These are phyloP conservation scores for Polypedilum vanderplanki DNA, from an alignment of 1,140 invertebrate genomes.

Conservation along the genomic window DNA sequence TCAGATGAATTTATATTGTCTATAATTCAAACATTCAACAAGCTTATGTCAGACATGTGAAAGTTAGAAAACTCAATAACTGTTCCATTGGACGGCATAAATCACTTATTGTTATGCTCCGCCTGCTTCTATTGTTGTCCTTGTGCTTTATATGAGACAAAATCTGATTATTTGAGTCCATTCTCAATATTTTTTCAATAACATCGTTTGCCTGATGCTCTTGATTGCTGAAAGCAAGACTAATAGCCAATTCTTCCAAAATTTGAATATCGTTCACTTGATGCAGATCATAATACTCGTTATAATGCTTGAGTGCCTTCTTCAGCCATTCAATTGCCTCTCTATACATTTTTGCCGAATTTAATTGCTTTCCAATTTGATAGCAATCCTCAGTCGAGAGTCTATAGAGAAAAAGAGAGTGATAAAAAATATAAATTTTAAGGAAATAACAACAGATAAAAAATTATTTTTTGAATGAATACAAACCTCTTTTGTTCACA, in stretches of 20 bases:
- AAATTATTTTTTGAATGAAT: background rate
- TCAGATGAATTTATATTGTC: background rate
- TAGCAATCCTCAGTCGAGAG: constrained; percentile 15
- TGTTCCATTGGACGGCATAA: background rate
- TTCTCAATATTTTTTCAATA: background rate
- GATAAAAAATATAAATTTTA: background rate
- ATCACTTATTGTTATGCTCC: background rate
- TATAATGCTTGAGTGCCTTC: background rate
- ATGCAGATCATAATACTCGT: constrained; percentile 23
- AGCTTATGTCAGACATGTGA: constrained; percentile 1
- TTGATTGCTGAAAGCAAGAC: background rate
- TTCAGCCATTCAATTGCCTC: constrained; percentile 4
- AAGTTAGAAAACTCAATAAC: constrained; percentile 11
- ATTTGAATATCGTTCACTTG: constrained; percentile 22
- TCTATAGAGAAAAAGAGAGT: background rate
- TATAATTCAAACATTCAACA: constrained; percentile 3
- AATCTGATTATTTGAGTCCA: background rate
- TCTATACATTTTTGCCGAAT: background rate
- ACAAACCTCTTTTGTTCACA: background rate
- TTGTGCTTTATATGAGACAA: background rate
- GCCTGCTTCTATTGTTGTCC: background rate
- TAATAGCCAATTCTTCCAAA: background rate
- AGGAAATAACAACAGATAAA: background rate
- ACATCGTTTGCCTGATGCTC: background rate
- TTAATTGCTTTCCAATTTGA: constrained; percentile 21